Conservation (phyloP, 2,797 vertebrate species). For the Xenopus petersii region DNA sequence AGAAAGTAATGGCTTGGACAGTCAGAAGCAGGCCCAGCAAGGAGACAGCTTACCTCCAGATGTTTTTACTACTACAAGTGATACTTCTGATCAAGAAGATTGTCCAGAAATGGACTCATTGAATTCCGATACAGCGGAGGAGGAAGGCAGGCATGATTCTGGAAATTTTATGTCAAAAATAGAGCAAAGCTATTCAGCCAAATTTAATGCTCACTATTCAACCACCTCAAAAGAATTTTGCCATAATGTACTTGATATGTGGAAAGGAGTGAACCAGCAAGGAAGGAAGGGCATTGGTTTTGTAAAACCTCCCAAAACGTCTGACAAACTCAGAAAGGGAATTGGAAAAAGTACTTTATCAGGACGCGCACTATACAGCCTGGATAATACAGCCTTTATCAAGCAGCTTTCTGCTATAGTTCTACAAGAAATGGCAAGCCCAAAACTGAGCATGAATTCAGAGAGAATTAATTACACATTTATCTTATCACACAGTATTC, state of each 20-base stretch:
- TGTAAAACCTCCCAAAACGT: conserved; percentile 57
- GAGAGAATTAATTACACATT: conserved; percentile 88
- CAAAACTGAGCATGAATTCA: conserved; percentile 62
- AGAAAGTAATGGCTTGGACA: conserved; percentile 54
- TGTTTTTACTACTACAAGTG: not conserved
- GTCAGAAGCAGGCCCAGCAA: conserved; percentile 51
- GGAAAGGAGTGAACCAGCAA: conserved; percentile 34
- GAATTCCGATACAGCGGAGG: conserved; percentile 56
- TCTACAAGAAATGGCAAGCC: conserved; percentile 69
- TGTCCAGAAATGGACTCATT: not conserved
- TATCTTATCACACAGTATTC: conserved; percentile 91
- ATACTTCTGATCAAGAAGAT: not conserved
- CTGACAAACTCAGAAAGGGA: conserved; percentile 49
- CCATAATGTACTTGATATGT: conserved; percentile 29
- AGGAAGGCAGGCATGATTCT: conserved; percentile 55
- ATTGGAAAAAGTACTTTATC: conserved; percentile 55
- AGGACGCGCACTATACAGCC: conserved; percentile 64
- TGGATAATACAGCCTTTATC: conserved; percentile 84
- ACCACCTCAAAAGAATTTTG: conserved; percentile 60
- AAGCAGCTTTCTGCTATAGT: conserved; percentile 76
- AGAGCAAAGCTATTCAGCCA: conserved; percentile 71
- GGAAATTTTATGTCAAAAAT: conserved; percentile 71
- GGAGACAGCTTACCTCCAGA: conserved; percentile 37
- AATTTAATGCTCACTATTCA: conserved; percentile 67
- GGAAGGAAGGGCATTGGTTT: conserved; percentile 71